Percentiles rank a stretch among this genome's conserved stretches.
Evolutionary conservation across 2,888 invertebrate species (phyloP).

Genomic region (Microdon myrmicae): DNA sequence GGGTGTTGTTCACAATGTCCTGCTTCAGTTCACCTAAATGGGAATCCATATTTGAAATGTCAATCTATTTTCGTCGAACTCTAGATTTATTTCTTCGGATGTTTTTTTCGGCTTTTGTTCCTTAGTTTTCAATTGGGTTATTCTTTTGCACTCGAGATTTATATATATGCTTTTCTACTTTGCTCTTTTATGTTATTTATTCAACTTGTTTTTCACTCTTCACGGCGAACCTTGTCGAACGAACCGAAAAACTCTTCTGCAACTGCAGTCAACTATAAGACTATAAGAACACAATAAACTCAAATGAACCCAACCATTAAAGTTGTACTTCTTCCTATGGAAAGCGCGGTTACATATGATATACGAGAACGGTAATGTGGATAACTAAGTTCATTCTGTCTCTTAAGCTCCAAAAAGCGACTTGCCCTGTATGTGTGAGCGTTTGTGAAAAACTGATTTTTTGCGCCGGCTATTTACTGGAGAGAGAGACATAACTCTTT

Average conservation of each 20-base stretch:
- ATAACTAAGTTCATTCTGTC: constrained; percentile 27
- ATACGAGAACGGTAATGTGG: constrained; percentile 15
- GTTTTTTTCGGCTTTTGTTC: constrained; percentile 1
- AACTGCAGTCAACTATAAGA: constrained; percentile 40
- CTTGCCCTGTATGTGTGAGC: constrained; percentile 5
- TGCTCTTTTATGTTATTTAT: constrained; percentile 15
- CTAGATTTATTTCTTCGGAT: constrained; percentile 33
- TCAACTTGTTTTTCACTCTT: constrained; percentile 5
- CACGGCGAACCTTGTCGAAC: constrained; percentile 19
- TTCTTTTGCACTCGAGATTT: too few species aligned
- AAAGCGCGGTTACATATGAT: constrained; percentile 37
- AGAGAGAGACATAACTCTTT: constrained; percentile 28
- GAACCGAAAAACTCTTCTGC: constrained; percentile 42
- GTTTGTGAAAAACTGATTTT: constrained; percentile 12
- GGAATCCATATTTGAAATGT: constrained; percentile 59
- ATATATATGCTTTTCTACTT: not conserved
- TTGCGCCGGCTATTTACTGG: constrained; percentile 47
- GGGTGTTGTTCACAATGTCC: constrained; percentile 60
- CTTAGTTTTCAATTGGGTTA: not conserved
- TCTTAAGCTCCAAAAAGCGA: constrained; percentile 8
- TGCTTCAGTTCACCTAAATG: constrained; percentile 57
- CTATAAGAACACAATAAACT: constrained; percentile 48
- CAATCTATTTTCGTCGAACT: constrained; percentile 3
- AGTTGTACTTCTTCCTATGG: constrained; percentile 9
- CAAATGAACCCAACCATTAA: constrained; percentile 32